phyloP scores from a whole-genome alignment of 2,113 vertebrate species.

The Dicerorhinus sumatrensis region DNA sequence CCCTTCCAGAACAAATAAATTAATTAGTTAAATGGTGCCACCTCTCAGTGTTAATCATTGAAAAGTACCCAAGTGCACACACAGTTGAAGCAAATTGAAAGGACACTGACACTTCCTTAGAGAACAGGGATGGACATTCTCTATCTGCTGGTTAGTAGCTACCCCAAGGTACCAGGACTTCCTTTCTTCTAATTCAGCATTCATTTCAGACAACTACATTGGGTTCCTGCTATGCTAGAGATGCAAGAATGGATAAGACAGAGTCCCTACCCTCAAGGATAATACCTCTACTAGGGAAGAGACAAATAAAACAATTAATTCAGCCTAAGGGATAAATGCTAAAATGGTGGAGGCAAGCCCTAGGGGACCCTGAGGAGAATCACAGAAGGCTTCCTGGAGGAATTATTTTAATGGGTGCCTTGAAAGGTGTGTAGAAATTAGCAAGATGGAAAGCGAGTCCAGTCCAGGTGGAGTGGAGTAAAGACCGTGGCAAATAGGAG shows the following conservation, averaged over 20 bases:
- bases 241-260: neutral
- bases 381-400: neutral
- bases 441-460: neutral
- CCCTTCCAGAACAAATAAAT: conserved; percentile 36
- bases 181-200: neutral
- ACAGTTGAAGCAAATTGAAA: conserved; percentile 22
- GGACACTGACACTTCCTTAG: neutral
- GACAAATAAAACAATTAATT: neutral
- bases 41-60: conserved; percentile 47
- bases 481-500: neutral
- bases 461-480: neutral
- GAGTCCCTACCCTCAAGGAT: neutral
- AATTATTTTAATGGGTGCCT: neutral
- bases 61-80: neutral
- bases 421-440: neutral
- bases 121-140: neutral
- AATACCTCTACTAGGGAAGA: neutral
- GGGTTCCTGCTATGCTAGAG: neutral
- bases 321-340: neutral
- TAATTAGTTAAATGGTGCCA: neutral
- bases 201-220: neutral
- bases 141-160: neutral
- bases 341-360: neutral
- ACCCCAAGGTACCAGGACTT: neutral
- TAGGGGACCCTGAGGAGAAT: neutral